Evolutionary conservation across 2,113 vertebrate genomes (phyloP).

Genomic region (Nesoenas mayeri): DNA sequence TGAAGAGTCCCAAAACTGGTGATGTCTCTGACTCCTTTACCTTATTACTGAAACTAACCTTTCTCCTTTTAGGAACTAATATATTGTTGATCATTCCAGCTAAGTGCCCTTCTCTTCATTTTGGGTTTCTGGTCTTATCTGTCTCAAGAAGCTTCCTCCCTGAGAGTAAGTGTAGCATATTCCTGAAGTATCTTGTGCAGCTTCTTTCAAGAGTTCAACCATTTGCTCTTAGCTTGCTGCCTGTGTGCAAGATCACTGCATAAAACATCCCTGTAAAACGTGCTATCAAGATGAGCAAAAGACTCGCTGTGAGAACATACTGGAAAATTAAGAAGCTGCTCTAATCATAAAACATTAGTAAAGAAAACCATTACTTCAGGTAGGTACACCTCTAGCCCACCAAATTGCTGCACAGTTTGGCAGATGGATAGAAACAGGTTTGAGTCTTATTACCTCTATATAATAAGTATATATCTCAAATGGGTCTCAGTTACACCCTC

Average conservation of each 20-base stretch:
- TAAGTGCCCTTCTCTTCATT: neutral
- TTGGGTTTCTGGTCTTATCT: conserved; percentile 32
- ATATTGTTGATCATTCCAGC: neutral
- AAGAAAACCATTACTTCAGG: neutral
- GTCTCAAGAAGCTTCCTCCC: conserved; percentile 65
- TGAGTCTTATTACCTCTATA: neutral
- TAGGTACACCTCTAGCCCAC: neutral
- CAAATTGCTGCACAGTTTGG: neutral
- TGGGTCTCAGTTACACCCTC: neutral
- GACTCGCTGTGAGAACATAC: neutral
- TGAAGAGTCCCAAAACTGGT: neutral
- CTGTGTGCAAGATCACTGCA: conserved; percentile 46
- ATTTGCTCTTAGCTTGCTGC: conserved; percentile 63
- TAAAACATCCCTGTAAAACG: conserved; percentile 63
- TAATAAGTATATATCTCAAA: neutral
- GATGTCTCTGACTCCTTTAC: neutral
- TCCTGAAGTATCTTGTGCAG: conserved; percentile 55
- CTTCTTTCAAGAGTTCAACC: conserved; percentile 51
- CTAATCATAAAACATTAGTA: neutral
- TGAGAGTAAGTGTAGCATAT: conserved; percentile 7
- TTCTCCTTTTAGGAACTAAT: neutral
- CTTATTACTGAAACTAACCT: neutral
- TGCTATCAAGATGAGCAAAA: conserved; percentile 21
- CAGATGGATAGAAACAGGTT: neutral
- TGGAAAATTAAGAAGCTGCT: neutral